A percentile compares a stretch with the other conserved stretches of the same genome.
phyloP scores from a whole-genome alignment of 1,140 invertebrate genomes.

The Trichomalopsis sarcophagae region DNA sequence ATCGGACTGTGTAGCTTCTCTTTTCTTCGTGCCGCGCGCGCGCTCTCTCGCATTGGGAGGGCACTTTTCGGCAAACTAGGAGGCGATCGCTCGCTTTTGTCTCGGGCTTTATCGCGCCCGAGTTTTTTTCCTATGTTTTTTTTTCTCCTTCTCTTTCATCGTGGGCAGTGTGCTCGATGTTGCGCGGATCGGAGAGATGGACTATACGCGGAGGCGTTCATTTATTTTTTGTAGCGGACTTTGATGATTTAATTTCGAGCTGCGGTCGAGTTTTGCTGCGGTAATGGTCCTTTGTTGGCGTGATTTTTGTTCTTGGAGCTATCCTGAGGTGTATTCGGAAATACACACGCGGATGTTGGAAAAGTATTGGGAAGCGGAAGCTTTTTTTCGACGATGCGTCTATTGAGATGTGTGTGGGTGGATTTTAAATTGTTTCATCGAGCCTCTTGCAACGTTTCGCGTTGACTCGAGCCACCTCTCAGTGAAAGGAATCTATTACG shows the following conservation, averaged over 20 bases:
- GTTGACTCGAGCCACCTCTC: too few species aligned
- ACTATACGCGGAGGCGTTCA: conserved; percentile 10
- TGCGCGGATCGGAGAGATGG: neutral
- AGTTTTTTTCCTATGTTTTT: neutral
- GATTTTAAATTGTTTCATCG: too few species aligned
- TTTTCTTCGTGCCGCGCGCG: neutral
- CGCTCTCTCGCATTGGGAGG: neutral
- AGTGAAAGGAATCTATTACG: too few species aligned
- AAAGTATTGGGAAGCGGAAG: too few species aligned
- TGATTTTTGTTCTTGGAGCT: neutral
- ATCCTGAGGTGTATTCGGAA: too few species aligned
- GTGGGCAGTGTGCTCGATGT: neutral
- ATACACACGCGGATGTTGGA: neutral
- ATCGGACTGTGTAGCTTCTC: conserved; percentile 11
- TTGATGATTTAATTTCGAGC: conserved; percentile 27
- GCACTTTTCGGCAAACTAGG: conserved; percentile 10
- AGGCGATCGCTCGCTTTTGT: neutral
- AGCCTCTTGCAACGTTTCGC: too few species aligned
- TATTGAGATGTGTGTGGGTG: too few species aligned
- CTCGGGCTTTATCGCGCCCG: conserved; percentile 16
- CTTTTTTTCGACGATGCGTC: too few species aligned
- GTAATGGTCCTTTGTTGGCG: neutral
- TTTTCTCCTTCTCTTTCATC: neutral
- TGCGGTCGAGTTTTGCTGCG: neutral
- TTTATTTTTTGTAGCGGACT: conserved; percentile 11